Base-by-base conservation (phyloP, 2,797 vertebrate species). In the Pseudochaenichthys georgianus region DNA sequence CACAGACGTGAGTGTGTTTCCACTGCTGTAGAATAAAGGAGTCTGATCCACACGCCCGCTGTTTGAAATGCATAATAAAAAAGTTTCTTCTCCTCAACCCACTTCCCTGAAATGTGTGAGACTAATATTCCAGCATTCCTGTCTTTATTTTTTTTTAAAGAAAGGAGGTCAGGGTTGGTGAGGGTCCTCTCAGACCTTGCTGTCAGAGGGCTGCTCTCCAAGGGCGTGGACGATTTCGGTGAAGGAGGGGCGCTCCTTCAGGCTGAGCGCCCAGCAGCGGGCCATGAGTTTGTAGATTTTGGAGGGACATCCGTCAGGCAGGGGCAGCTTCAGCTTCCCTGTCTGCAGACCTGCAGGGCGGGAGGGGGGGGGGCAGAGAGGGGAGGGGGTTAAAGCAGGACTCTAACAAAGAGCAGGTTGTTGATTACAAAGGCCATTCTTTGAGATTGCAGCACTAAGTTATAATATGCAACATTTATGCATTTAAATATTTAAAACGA, bases 241-340 rank as follows among this genome's bases (percentile, higher is more conserved):
- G 94, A 99, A 99, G 64, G 97, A 98, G 7, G 97, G 98, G 10
- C 98, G 96, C 78, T 99, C 97, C 91, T 99, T 99, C 28, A 96
- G 97, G 90, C 97, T 97, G 58, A 92, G 88, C 0, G 96, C 95
- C 97, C 97, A 99, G 94, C 98, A 99, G 87, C 95, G 96, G 61
- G 92, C 94, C 97, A 99, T 99, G 87, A 99, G 94, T 91, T 97
- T 97, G 94, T 95, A 94, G 55, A 98, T 92, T 88, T 95, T 96
- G 54, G 97, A 95, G 6, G 98, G 97, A 78, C 98, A 99, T 71
- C 95, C 95, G 6, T 98, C 97, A 0, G 97, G 97, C 17, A 94
- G 90, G 0, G 93, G 90, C 21, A 97, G 96, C 88, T 95, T 97
- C 80, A 94, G 90, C 87, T 96, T 97, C 64, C 96, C 96, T 0